A percentile compares a stretch with the other conserved stretches of the same genome.
Conservation (phyloP, 1,140 invertebrate species). For the Wiebesia pumilae region DNA sequence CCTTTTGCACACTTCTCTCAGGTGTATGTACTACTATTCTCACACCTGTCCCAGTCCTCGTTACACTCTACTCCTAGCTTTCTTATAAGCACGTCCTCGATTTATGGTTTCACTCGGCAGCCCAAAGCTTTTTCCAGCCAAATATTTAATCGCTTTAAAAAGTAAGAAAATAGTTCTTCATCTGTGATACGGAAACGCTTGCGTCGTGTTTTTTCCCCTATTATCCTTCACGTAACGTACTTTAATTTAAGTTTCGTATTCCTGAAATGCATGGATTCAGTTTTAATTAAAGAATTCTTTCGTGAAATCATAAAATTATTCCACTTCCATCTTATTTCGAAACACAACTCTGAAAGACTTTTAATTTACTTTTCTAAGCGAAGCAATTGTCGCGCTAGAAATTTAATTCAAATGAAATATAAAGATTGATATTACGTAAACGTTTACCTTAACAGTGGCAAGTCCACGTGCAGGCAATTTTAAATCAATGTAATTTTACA, state of each 20-base stretch:
- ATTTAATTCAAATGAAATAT: neutral
- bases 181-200: neutral
- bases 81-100: neutral
- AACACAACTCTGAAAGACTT: neutral
- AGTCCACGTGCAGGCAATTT: neutral
- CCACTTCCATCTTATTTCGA: neutral
- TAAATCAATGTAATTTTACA: neutral
- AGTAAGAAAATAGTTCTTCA: neutral
- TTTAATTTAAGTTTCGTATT: neutral
- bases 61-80: slow-evolving; percentile 7
- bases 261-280: neutral
- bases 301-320: neutral
- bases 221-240: no score
- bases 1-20: neutral
- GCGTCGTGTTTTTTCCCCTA: neutral
- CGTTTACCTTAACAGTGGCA: neutral
- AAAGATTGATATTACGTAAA: neutral
- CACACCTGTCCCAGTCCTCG: slow-evolving; percentile 34
- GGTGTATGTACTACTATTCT: slow-evolving; percentile 3
- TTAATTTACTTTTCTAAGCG: neutral
- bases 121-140: neutral
- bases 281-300: neutral
- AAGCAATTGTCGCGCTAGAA: neutral
- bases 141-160: neutral
- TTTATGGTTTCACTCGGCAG: neutral